These are phyloP conservation scores for Cyprinodon diabolis DNA, from an alignment of 2,797 vertebrate species.

Conservation along the genomic window DNA sequence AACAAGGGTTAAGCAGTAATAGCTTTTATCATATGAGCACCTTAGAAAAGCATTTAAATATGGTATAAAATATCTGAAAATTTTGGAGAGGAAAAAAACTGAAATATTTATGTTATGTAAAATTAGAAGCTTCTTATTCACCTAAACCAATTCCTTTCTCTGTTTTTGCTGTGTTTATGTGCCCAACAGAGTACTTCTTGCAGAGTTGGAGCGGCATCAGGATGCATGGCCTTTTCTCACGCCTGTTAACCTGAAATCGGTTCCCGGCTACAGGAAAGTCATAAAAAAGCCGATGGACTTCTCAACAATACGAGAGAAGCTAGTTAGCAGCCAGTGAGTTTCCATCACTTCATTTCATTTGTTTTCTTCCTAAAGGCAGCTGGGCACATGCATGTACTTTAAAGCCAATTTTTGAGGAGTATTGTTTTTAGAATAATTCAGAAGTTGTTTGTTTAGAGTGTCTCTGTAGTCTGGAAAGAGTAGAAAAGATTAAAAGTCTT, in stretches of 20 bases:
- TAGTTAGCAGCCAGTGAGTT: conserved; percentile 98
- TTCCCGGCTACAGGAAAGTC: conserved; percentile 98
- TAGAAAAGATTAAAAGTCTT: not conserved
- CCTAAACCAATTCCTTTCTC: not conserved
- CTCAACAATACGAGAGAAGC: conserved; percentile 97
- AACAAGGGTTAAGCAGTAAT: too few species aligned
- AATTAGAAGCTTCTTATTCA: not conserved
- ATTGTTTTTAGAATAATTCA: not conserved
- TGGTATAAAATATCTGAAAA: too few species aligned
- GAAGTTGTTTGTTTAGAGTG: not conserved
- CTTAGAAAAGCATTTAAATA: too few species aligned
- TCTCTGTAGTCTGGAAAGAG: not conserved
- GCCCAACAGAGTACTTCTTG: conserved; percentile 87
- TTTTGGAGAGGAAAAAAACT: too few species aligned
- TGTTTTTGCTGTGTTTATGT: conserved; percentile 24
- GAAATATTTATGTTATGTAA: not conserved
- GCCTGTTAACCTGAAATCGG: conserved; percentile 97
- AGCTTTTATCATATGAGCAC: too few species aligned
- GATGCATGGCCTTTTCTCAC: conserved; percentile 99
- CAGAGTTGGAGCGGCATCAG: conserved; percentile 96
- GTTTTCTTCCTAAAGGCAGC: conserved; percentile 19
- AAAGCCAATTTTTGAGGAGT: conserved; percentile 19
- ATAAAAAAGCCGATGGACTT: conserved; percentile 99
- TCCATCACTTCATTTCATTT: conserved; percentile 19
- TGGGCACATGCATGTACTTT: conserved; percentile 9